Conservation (phyloP, 2,888 invertebrate genomes). For the Seira ritae region DNA sequence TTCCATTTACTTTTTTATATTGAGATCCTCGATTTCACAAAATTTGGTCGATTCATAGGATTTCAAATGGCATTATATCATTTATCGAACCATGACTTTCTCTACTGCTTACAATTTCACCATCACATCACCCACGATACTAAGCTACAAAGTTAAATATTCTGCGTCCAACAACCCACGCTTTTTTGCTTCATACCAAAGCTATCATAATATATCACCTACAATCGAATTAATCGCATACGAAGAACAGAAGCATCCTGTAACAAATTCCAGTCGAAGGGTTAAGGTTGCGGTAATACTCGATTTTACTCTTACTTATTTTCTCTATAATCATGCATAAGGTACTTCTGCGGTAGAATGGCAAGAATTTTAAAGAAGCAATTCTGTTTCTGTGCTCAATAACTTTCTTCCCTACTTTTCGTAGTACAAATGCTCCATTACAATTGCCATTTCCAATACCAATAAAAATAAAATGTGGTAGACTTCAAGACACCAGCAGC, state of each 20-base stretch:
- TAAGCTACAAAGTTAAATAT: no score
- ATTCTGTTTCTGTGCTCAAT: conserved; percentile 28
- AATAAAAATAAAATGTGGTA: conserved; percentile 28
- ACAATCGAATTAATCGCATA: background rate
- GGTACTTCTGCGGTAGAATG: background rate
- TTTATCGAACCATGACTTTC: background rate
- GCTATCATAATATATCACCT: background rate
- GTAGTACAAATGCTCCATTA: background rate
- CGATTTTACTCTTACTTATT: background rate
- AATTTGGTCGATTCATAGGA: background rate
- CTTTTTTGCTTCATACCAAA: no score
- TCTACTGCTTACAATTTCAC: no score
- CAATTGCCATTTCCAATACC: conserved; percentile 24
- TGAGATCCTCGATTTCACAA: no score
- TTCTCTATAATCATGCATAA: no score
- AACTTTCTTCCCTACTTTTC: conserved; percentile 18
- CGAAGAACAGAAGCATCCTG: background rate
- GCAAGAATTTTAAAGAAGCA: background rate
- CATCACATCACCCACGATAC: no score
- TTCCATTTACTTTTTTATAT: background rate
- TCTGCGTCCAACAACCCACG: no score
- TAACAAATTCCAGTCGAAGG: background rate
- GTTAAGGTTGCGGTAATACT: background rate
- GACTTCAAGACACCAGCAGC: conserved; percentile 4
- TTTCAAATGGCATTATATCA: background rate